Conservation (phyloP, 1,140 invertebrate genomes). For the Hylaeus anthracinus region DNA sequence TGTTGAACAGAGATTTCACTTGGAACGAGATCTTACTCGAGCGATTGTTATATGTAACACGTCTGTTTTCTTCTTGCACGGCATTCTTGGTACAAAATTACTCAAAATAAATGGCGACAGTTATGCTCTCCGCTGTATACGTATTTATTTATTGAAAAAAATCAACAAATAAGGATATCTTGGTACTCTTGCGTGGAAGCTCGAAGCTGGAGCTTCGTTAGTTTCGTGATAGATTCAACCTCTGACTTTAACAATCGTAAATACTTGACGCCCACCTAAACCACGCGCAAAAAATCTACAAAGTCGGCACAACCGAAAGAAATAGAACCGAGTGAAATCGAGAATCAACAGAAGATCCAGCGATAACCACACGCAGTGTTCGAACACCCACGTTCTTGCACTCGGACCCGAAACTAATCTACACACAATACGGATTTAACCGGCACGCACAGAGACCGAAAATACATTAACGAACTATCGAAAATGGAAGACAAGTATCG, state of each 20-base stretch:
- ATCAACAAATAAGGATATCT: no score
- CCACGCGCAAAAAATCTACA: background rate
- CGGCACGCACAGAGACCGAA: background rate
- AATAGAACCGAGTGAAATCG: background rate
- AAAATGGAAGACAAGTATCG: background rate
- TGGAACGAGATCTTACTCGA: no score
- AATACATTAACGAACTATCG: background rate
- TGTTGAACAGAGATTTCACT: background rate
- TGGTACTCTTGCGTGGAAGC: no score
- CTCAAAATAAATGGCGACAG: no score
- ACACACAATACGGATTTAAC: background rate
- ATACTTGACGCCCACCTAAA: background rate
- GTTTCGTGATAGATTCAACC: no score
- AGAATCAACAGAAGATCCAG: background rate
- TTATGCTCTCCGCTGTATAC: no score
- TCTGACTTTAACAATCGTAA: no score
- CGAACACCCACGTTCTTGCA: background rate
- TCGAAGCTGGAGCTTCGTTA: no score
- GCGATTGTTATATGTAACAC: background rate
- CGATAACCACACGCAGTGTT: background rate
- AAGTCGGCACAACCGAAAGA: background rate
- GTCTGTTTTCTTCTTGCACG: background rate
- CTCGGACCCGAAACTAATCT: background rate
- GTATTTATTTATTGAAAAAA: no score
- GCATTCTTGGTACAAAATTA: background rate